Conservation (phyloP, 2,113 vertebrate species). For the Serinus canaria region DNA sequence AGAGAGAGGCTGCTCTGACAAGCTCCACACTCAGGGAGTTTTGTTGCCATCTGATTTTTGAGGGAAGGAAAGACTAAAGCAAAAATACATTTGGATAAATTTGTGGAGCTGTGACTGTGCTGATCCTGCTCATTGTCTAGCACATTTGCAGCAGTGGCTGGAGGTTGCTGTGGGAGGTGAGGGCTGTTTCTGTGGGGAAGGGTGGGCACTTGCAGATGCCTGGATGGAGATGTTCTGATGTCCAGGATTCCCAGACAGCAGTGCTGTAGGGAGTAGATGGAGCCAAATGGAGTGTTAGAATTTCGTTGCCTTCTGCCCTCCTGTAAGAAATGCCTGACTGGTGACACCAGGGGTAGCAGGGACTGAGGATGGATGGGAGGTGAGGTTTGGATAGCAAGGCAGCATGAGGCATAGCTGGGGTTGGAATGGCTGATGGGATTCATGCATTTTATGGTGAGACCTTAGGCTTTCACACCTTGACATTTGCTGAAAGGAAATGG, state of each 20-base stretch:
- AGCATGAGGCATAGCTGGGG: background rate
- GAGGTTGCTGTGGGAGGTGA: background rate
- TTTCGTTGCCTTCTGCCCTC: background rate
- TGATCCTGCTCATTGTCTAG: background rate
- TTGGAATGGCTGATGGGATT: background rate
- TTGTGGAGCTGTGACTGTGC: background rate
- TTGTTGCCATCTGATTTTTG: background rate
- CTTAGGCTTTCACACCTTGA: background rate
- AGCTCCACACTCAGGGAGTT: background rate
- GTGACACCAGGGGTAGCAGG: background rate
- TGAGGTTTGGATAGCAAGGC: background rate
- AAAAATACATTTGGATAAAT: background rate
- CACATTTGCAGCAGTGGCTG: background rate
- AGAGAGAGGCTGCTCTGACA: background rate
- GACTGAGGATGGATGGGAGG: background rate
- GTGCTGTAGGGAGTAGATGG: background rate
- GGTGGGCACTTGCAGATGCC: background rate
- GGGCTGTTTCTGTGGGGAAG: background rate
- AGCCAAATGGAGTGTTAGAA: accelerated
- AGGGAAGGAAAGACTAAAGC: background rate
- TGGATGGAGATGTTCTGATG: background rate
- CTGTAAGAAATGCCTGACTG: background rate
- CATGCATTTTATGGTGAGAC: background rate
- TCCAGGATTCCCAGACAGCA: background rate
- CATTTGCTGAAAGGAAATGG: background rate